Conservation (phyloP, 2,113 vertebrate species). For the Piaya cayana region DNA sequence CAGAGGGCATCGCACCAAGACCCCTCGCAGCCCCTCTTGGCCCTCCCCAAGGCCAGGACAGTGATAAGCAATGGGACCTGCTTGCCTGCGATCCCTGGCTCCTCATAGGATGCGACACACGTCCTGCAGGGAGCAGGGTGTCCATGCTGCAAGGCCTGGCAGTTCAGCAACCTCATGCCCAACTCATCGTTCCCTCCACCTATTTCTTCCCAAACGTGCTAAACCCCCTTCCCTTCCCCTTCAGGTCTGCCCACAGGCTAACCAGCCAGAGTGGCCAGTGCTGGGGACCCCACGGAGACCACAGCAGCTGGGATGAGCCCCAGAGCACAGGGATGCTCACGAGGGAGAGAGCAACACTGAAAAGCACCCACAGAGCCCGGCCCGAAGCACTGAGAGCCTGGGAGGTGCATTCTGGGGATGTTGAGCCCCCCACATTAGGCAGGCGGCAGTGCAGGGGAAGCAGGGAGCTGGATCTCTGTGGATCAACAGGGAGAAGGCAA, state of each 20-base stretch:
- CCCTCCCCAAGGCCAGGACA: background rate
- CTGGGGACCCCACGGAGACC: accelerated
- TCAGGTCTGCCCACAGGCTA: accelerated
- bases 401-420: accelerated
- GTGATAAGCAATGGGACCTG: background rate
- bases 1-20: background rate
- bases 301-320: background rate
- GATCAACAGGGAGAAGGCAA: background rate
- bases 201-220: background rate
- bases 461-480: accelerated
- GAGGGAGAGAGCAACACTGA: background rate
- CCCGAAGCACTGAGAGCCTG: background rate
- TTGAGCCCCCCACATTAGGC: background rate
- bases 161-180: accelerated
- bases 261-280: too few species aligned
- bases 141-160: background rate
- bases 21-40: background rate
- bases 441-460: accelerated
- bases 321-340: accelerated
- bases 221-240: background rate
- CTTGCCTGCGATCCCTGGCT: accelerated
- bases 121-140: background rate
- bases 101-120: background rate
- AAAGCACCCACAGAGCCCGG: accelerated
- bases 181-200: accelerated